Conservation (phyloP, 2,888 invertebrate genomes). For the Tineola bisselliella region DNA sequence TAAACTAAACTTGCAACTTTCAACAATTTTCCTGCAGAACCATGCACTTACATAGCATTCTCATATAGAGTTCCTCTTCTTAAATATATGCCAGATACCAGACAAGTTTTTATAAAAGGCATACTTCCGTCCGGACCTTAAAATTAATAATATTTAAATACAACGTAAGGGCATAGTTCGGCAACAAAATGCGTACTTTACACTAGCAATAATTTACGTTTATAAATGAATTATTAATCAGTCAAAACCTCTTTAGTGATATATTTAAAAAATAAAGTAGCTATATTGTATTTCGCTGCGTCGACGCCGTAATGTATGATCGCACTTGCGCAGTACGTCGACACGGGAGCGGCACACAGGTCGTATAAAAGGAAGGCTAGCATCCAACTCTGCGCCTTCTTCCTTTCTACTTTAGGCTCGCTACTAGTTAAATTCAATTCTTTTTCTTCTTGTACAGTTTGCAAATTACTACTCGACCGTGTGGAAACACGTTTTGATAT, state of each 20-base stretch:
- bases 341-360: constrained; percentile 53
- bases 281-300: constrained; percentile 49
- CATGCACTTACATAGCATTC: constrained; percentile 54
- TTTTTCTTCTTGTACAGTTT: background rate
- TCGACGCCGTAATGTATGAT: constrained; percentile 54
- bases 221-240: background rate
- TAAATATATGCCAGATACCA: constrained; percentile 60
- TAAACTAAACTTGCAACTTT: background rate
- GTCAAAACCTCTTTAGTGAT: constrained; percentile 41
- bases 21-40: constrained; percentile 49
- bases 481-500: background rate
- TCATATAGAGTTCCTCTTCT: constrained; percentile 34
- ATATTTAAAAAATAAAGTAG: constrained; percentile 38
- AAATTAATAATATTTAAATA: constrained; percentile 23
- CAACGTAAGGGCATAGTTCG: constrained; percentile 55
- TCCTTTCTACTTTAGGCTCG: background rate
- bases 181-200: too few relatives aligned
- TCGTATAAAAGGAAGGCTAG: constrained; percentile 50
- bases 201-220: too few relatives aligned
- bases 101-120: constrained; percentile 58
- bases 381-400: constrained; percentile 43
- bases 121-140: constrained; percentile 45
- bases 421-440: background rate
- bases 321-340: constrained; percentile 47
- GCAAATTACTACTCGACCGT: background rate